Evolutionary conservation across 1,140 invertebrate species (phyloP), one percentile per base, ranked within the genome.

Genomic region (Steinernema feltiae): DNA sequence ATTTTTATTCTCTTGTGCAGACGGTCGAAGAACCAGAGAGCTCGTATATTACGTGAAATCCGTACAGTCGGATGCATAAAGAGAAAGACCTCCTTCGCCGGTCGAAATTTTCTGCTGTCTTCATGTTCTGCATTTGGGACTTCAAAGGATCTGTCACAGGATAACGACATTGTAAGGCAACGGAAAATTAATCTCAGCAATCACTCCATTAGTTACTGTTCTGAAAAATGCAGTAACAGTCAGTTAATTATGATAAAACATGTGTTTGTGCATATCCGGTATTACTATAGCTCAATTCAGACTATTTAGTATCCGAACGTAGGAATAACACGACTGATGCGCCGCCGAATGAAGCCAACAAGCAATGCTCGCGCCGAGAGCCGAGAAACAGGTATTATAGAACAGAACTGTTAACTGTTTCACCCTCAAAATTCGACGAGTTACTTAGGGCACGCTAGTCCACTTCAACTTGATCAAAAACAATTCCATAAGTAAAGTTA

Each of bases 1-100:
- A 80, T 76, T 29, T 27, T 84, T 41, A 92, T 87, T n/a, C 88
- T 84, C 72, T 88, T 89, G 82, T 92, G 91, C 30, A 93, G 86
- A 85, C 91, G 89, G 76, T 90, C 89, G 29, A 93, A 88, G 82
- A 91, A 91, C 92, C 92, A 93, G 81, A 92, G 90, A 53, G 91
- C 90, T 80, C 92, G 87, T 30, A 91, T 89, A 87, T 92, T 92
- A 79, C 92, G 88, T 27, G 92, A 92, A 77, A 93, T 90, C 30
- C 91, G 89, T 81, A 92, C 53, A 27, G 53, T 63, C 15, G 53
- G 53, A 27, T 63, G 53, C 53, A 63, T 63, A 63, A 63, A 63
- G 2, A 63, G 53, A 63, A 63, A 63, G 24, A 63, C 53, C 24
- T 63, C 53, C 24, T 63, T 63, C 53, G 24, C 53, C 24, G 53